A percentile compares a stretch with the other conserved stretches of the same genome.
phyloP scores from a whole-genome alignment of 2,113 vertebrate species.

The Heterotis niloticus region DNA sequence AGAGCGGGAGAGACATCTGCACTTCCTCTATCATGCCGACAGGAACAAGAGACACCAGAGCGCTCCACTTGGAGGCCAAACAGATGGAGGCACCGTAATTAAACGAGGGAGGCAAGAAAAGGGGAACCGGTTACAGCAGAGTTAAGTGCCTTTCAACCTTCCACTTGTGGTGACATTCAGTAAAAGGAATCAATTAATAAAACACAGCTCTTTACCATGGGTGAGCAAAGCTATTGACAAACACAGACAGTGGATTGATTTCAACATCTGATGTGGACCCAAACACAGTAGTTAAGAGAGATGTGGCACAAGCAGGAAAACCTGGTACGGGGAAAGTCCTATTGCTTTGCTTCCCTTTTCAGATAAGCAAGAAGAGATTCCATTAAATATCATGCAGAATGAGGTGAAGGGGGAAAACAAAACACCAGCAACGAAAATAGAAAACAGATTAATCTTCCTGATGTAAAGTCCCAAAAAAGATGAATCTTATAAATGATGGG shows the following conservation, averaged over 20 bases:
- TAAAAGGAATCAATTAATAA: constrained; percentile 23
- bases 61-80: no score
- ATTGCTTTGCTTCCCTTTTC: no score
- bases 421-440: neutral
- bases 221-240: neutral
- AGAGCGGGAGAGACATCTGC: no score
- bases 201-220: neutral
- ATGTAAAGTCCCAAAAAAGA: constrained; percentile 33
- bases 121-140: neutral
- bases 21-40: no score
- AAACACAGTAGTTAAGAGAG: neutral
- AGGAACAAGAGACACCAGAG: no score
- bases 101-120: neutral
- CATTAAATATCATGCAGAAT: no score
- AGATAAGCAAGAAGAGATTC: no score
- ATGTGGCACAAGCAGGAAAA: neutral
- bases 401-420: neutral
- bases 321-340: neutral
- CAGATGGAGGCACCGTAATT: neutral
- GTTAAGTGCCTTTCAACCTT: constrained; percentile 1
- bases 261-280: neutral
- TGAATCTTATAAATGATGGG: constrained; percentile 14
- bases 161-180: neutral
- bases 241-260: constrained; percentile 5
- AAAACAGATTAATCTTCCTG: constrained; percentile 52